Evolutionary conservation across 2,113 vertebrate genomes (phyloP), one percentile per base, ranked within the genome.

Genomic region (Macquaria australasica): DNA sequence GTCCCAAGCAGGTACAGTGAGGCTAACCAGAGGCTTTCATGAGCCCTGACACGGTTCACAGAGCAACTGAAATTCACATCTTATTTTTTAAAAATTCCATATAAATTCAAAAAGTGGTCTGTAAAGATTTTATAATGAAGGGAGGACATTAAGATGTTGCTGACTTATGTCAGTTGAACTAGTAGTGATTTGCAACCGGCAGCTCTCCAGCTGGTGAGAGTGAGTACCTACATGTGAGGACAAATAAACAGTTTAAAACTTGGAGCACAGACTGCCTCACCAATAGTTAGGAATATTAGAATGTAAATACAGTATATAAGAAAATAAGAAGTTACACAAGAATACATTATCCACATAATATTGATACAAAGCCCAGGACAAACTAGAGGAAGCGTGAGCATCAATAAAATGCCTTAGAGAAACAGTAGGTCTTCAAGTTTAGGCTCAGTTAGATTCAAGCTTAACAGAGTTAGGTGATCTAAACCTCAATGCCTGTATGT

Each of bases 1-100:
- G 84, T 87, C 73, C 80, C 14, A 4, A 31, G 79, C 87, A 91
- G 91, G 87, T 92, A 88, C 88, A 90, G 88, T 90, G 93, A 94
- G 43, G 74, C 41, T 84, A 92, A 89, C 86, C 93, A 94, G 93
- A 93, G 88, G 67, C 82, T 18, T 75, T 76, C 81, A 23, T 15
- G 59, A 64, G 63, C 79, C 62, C 66, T 8, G 43, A 62, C 84
- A 64, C 9, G 75, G 81, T 87, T 90, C 91, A 86, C 55, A 21
- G 74, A 89, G 69, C 77, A 62, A 59, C 79, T 74, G 68, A 84
- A 90, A 88, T 75, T 68, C 83, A 76, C 60, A 34, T 72, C 21
- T 59, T 55, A 58, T 76, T 70, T 59, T 81, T 50, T 39, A 16
- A 58, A 81, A 75, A 81, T 1, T 55, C 28, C 43, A 48, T 15